Base-by-base conservation (phyloP, 2,888 invertebrate species). In the Xestia ashworthii region DNA sequence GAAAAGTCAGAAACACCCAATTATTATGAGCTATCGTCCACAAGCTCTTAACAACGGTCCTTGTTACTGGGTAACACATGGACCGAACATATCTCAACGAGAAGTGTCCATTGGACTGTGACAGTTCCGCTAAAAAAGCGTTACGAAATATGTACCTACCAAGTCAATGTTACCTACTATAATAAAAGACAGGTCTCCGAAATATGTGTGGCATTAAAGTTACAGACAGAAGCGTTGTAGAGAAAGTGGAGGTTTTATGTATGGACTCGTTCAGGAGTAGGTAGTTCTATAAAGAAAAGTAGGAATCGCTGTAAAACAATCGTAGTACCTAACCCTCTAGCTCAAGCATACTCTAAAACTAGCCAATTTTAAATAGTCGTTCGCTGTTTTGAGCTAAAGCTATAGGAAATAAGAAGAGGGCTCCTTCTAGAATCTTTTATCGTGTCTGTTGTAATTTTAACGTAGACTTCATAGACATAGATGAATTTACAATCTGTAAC, bases 51-150 rank as follows among this genome's bases (percentile, higher is more conserved):
- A 78, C 80, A 80, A 80, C 74, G 71, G 67, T 19, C 38, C 88
- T 88, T 64, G 79, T 88, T 86, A 87, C 72, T 44, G 81, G 66
- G 65, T 77, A 78, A 87, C 74, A 77, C 67, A 72, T 86, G 76
- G 78, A 74, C 25, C 71, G 69, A 76, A 78, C 72, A 64, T 82
- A 78, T 74, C 68, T 82, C 76, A 71, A 65, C 75, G 46, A 71
- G 38, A 71, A 71, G 50, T 83, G 67, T 64, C 73, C 78, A 79
- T 77, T 83, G 78, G 77, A 71, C 75, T 86, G 81, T 76, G 70
- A 77, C 71, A 74, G 68, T 67, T 66, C 74, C n/a, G 83, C 76
- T 86, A 78, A 86, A 83, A 68, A 67, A 70, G 12, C 64, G 32
- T 71, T 76, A 64, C 64, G 73, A 74, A 85, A 71, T 84, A 73